These are phyloP conservation scores for Hypomesus transpacificus DNA, from an alignment of 2,113 vertebrate genomes.

Conservation along the genomic window DNA sequence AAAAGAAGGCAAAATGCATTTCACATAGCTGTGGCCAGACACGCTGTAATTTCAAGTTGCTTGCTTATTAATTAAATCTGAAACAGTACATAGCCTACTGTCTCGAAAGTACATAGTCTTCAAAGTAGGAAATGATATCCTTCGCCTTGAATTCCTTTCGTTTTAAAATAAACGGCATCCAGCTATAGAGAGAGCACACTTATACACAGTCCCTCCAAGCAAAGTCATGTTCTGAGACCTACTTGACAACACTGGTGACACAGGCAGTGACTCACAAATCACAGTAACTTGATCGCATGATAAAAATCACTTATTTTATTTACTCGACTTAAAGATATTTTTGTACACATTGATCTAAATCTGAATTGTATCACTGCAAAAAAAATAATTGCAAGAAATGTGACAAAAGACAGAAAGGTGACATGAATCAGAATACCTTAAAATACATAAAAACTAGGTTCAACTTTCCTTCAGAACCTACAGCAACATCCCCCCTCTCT, in stretches of 20 bases:
- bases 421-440: no score
- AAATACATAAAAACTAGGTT: no score
- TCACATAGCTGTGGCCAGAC: conserved; percentile 44
- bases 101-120: background rate
- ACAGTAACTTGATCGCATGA: background rate
- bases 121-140: conserved; percentile 10
- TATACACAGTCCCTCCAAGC: background rate
- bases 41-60: conserved; percentile 46
- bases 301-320: background rate
- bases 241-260: no score
- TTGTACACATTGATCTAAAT: background rate
- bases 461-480: no score
- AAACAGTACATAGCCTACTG: conserved; percentile 15
- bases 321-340: background rate
- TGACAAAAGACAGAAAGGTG: no score
- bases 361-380: background rate
- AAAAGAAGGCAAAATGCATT: background rate
- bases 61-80: conserved; percentile 50
- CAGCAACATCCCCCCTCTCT: no score
- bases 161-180: background rate
- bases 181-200: no score
- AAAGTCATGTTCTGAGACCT: background rate
- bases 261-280: no score
- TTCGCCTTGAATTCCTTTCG: conserved; percentile 5
- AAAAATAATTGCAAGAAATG: background rate